Evolutionary conservation across 92 coral and sea anemone genomes (phyloP).

Genomic region (Epizoanthus ramosus): DNA sequence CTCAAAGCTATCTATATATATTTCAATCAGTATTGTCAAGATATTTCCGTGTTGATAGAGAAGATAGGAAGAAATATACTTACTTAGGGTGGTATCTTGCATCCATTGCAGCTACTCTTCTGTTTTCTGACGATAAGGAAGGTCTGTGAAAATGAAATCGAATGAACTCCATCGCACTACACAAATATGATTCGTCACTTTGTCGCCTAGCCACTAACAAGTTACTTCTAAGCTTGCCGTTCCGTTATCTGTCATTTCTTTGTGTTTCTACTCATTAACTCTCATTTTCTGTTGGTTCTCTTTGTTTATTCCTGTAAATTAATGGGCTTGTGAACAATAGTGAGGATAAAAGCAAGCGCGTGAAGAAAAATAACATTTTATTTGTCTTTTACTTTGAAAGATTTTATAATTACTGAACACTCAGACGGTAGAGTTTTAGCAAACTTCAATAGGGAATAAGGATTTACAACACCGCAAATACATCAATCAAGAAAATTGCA

Average conservation of each 20-base stretch:
- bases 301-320: slow-evolving; percentile 15
- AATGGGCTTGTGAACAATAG: slow-evolving; percentile 8
- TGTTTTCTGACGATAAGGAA: slow-evolving; percentile 26
- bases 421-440: neutral
- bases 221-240: slow-evolving; percentile 1
- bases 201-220: slow-evolving; percentile 30
- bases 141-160: slow-evolving; percentile 29
- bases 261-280: slow-evolving; percentile 31
- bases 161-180: slow-evolving; percentile 6
- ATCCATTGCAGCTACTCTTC: slow-evolving; percentile 39
- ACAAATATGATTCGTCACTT: neutral
- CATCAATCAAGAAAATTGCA: too few species aligned
- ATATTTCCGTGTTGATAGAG: neutral
- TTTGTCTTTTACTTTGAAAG: neutral
- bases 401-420: neutral
- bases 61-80: slow-evolving; percentile 5
- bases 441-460: neutral
- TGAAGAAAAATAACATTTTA: neutral
- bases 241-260: slow-evolving; percentile 7
- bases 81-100: slow-evolving; percentile 31
- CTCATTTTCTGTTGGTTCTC: slow-evolving; percentile 13
- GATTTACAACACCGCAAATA: neutral
- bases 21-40: too few species aligned
- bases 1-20: too few species aligned
- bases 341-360: neutral